Evolutionary conservation across 2,113 vertebrate species (phyloP).

Genomic region (Argyrosomus japonicus): DNA sequence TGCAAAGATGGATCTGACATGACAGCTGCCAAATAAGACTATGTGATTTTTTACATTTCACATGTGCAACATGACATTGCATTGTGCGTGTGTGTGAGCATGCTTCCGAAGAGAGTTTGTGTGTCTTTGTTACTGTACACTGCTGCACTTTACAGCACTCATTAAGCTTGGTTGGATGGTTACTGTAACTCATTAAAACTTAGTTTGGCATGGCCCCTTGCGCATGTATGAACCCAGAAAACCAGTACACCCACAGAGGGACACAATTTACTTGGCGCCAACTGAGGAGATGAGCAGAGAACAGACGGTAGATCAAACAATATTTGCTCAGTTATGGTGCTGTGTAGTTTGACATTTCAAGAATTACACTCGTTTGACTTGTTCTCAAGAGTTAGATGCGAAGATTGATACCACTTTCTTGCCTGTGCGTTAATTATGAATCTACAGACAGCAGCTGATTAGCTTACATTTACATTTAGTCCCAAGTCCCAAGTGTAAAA

Average conservation of each 20-base stretch:
- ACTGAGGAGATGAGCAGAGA: slow-evolving; percentile 20
- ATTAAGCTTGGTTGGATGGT: slow-evolving; percentile 58
- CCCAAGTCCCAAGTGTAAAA: too few relatives aligned
- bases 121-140: slow-evolving; percentile 14
- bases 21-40: slow-evolving; percentile 20
- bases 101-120: slow-evolving; percentile 18
- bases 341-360: not conserved
- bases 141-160: slow-evolving; percentile 11
- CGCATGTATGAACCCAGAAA: slow-evolving; percentile 50
- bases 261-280: not conserved
- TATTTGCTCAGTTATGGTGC: not conserved
- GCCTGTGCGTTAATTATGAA: not conserved
- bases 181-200: slow-evolving; percentile 66
- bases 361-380: too few relatives aligned
- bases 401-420: not conserved
- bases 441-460: not conserved
- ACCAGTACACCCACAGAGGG: not conserved
- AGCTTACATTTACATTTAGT: not conserved
- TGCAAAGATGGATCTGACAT: slow-evolving; percentile 19
- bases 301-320: not conserved
- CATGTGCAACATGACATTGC: slow-evolving; percentile 4
- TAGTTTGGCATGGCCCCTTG: slow-evolving; percentile 40
- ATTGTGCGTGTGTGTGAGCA: slow-evolving; percentile 5
- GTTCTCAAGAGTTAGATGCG: not conserved
- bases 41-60: slow-evolving; percentile 5